These are phyloP conservation scores for Dolichomitus sp. DNA, from an alignment of 2,888 invertebrate genomes.

Conservation along the genomic window DNA sequence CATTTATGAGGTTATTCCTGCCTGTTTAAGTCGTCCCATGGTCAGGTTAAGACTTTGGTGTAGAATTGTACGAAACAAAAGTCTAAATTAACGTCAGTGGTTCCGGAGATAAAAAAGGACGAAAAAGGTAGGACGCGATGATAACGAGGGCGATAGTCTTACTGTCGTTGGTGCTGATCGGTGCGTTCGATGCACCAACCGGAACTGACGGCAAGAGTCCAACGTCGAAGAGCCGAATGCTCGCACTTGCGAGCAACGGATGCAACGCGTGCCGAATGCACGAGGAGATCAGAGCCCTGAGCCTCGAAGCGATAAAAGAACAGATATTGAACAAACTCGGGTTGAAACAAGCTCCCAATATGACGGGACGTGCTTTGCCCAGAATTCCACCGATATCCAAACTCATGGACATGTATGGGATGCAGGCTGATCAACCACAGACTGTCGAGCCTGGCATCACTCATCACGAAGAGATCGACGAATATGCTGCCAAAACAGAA, in stretches of 20 bases:
- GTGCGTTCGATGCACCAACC: slow-evolving; percentile 80
- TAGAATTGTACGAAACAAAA: slow-evolving; percentile 8
- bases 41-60: slow-evolving; percentile 22
- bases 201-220: slow-evolving; percentile 71
- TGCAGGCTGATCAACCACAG: slow-evolving; percentile 85
- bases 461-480: slow-evolving; percentile 86
- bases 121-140: slow-evolving; percentile 70
- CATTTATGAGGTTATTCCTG: slow-evolving; percentile 17
- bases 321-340: slow-evolving; percentile 89
- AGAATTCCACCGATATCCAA: slow-evolving; percentile 87
- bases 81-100: neutral
- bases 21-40: slow-evolving; percentile 23
- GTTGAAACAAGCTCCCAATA: slow-evolving; percentile 88
- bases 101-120: neutral
- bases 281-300: slow-evolving; percentile 88
- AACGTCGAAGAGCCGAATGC: slow-evolving; percentile 61
- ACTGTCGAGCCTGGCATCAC: slow-evolving; percentile 84
- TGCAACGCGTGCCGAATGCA: slow-evolving; percentile 88
- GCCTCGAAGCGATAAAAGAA: slow-evolving; percentile 88
- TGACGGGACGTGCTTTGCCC: slow-evolving; percentile 88
- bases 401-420: slow-evolving; percentile 86
- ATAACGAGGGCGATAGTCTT: slow-evolving; percentile 81
- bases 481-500: slow-evolving; percentile 86
- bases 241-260: slow-evolving; percentile 79
- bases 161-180: slow-evolving; percentile 79